These are phyloP conservation scores for Drosophila quadrilineata DNA, from an alignment of 1,140 invertebrate genomes.

Conservation along the genomic window DNA sequence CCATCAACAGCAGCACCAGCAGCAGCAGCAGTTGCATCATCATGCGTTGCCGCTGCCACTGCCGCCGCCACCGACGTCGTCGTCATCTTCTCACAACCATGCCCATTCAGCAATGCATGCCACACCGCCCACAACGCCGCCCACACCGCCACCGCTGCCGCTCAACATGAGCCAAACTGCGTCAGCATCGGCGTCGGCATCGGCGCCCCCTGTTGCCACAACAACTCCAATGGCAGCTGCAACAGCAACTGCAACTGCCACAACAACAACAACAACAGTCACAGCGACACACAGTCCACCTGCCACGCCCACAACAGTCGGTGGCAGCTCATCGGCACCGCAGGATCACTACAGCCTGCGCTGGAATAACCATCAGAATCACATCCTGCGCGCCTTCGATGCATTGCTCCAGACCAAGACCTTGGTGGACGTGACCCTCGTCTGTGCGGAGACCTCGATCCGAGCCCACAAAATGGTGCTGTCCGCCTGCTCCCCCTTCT, in stretches of 20 bases:
- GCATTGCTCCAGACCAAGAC: constrained; percentile 91
- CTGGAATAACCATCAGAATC: constrained; percentile 95
- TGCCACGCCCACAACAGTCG: constrained; percentile 53
- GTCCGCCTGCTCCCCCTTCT: constrained; percentile 94
- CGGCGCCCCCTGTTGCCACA: no score
- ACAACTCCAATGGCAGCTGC: constrained; percentile 69
- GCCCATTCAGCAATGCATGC: constrained; percentile 49
- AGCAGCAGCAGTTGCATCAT: constrained; percentile 9
- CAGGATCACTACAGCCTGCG: constrained; percentile 93
- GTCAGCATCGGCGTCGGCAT: not conserved
- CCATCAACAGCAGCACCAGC: not conserved
- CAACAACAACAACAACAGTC: not conserved
- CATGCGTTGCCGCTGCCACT: not conserved
- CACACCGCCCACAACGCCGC: constrained; percentile 72
- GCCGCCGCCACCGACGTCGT: constrained; percentile 2
- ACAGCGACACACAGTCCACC: constrained; percentile 50
- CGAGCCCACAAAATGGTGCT: constrained; percentile 94
- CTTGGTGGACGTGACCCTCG: constrained; percentile 93
- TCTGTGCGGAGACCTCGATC: constrained; percentile 91
- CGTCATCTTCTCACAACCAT: constrained; percentile 34
- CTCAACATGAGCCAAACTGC: constrained; percentile 62
- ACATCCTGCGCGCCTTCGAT: constrained; percentile 93
- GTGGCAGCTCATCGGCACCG: not conserved
- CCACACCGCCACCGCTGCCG: constrained; percentile 64
- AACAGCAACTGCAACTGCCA: not conserved